A percentile compares a stretch with the other conserved stretches of the same genome.
These are phyloP conservation scores for Lepus europaeus DNA, from an alignment of 2,113 vertebrate genomes.

Conservation along the genomic window DNA sequence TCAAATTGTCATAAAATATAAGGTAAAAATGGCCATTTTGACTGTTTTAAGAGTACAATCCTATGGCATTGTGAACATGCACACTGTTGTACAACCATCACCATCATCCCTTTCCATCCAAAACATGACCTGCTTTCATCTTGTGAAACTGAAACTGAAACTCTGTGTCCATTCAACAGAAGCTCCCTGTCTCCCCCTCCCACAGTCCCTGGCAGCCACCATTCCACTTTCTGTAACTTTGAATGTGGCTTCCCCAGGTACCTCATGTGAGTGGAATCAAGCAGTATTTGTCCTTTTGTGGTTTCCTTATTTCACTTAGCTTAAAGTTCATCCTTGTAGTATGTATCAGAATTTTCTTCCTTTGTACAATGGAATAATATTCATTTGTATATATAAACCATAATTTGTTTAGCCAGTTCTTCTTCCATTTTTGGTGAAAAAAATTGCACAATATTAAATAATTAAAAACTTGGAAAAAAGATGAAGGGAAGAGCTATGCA, in stretches of 20 bases:
- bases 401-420: background rate
- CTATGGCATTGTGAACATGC: too few species aligned
- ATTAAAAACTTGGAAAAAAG: background rate
- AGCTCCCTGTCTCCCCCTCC: background rate
- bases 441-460: too few species aligned
- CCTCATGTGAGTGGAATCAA: background rate
- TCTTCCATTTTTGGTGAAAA: background rate
- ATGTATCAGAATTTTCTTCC: background rate
- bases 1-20: background rate
- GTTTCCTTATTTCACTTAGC: background rate
- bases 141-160: background rate
- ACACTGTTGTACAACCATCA: background rate
- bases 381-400: background rate
- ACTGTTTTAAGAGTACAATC: background rate
- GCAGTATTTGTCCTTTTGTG: background rate
- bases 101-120: background rate
- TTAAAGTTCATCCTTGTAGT: background rate
- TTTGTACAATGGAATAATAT: background rate
- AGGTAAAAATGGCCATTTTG: background rate
- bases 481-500: background rate
- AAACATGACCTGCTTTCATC: background rate
- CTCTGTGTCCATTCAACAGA: background rate
- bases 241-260: too few species aligned
- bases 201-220: background rate
- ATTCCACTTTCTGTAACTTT: background rate